phyloP scores from a whole-genome alignment of 2,888 invertebrate species.

The Heliconius sara region DNA sequence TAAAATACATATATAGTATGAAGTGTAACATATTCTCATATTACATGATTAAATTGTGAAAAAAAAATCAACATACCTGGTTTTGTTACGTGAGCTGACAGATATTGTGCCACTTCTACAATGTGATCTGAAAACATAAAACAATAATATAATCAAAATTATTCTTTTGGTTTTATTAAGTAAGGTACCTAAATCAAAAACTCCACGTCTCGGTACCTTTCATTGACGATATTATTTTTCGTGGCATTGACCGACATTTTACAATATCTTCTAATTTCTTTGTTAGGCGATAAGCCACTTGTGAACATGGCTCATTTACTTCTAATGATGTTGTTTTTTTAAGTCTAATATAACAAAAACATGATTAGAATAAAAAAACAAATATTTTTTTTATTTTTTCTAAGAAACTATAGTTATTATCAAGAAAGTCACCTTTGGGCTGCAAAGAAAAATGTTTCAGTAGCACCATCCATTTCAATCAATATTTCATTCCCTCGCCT shows the following conservation, averaged over 20 bases:
- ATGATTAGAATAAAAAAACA: background rate
- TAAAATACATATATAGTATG: too few species aligned
- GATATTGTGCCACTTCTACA: slow-evolving; percentile 62
- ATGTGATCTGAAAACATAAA: slow-evolving; percentile 61
- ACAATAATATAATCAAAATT: background rate
- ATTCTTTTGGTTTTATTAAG: background rate
- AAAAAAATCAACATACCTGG: slow-evolving; percentile 58
- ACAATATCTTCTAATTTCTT: slow-evolving; percentile 69
- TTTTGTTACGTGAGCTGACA: slow-evolving; percentile 66
- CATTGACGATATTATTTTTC: slow-evolving; percentile 65
- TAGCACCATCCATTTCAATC: slow-evolving; percentile 60
- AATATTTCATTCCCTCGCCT: slow-evolving; percentile 69
- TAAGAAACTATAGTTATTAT: background rate
- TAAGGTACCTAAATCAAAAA: background rate
- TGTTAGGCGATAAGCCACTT: slow-evolving; percentile 56
- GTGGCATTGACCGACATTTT: slow-evolving; percentile 61
- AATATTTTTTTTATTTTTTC: too few species aligned
- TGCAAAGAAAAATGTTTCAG: slow-evolving; percentile 72
- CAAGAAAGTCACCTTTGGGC: slow-evolving; percentile 66
- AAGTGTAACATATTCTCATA: background rate
- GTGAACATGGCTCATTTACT: slow-evolving; percentile 56
- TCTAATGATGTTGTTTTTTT: slow-evolving; percentile 60
- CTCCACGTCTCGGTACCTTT: slow-evolving; percentile 59
- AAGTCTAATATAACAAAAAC: slow-evolving; percentile 53
- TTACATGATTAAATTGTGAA: background rate